Evolutionary conservation across 2,797 vertebrate species (phyloP).

Genomic region (Eulemur rubriventer): DNA sequence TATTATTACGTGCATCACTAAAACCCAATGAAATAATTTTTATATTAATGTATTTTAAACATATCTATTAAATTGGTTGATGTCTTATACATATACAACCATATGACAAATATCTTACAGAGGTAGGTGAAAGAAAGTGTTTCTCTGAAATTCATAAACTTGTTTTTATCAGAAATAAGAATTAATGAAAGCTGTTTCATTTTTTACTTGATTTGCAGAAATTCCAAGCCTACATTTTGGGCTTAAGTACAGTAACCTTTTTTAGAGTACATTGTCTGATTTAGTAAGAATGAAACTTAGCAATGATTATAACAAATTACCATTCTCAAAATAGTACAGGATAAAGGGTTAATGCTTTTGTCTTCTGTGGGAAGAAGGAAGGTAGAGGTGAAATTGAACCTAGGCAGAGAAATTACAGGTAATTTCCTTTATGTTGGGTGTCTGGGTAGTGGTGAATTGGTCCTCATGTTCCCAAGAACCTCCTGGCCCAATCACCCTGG

Average conservation of each 20-base stretch:
- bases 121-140: background rate
- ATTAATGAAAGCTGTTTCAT: background rate
- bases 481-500: background rate
- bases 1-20: background rate
- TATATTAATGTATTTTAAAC: background rate
- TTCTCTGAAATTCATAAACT: background rate
- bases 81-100: background rate
- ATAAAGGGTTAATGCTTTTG: background rate
- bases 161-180: background rate
- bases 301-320: background rate
- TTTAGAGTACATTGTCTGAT: background rate
- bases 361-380: background rate
- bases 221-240: background rate
- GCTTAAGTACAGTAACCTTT: background rate
- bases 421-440: background rate
- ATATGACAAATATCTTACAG: background rate
- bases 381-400: background rate
- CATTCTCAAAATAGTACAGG: background rate
- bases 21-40: background rate
- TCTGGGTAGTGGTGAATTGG: background rate
- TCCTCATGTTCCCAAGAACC: background rate
- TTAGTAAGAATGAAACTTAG: background rate
- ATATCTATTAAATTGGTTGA: background rate
- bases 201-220: background rate
- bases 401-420: background rate